Base-by-base conservation (phyloP, 2,888 invertebrate genomes). In the Tenthredo scrophulariae region DNA sequence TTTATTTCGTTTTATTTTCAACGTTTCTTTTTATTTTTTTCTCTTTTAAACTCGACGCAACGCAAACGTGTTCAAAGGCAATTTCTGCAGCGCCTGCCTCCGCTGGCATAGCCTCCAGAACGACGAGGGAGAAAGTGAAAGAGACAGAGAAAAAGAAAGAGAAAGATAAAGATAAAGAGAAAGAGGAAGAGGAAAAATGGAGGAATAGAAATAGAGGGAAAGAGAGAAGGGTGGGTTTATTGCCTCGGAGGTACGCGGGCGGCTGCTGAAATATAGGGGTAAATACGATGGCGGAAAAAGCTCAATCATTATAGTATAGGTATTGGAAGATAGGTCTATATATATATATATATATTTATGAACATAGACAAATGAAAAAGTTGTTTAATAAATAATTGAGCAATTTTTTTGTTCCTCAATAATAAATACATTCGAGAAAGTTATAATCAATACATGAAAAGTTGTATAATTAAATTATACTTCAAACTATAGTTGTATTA, bases 51-150 rank as follows among this genome's bases (percentile, higher is more conserved):
- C 67, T 18, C 46, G 33, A 43, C 67, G 65, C 85, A 84, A 62
- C 84, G 85, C 87, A 88, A 88, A 87, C 86, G 87, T 88, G 87
- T 88, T 87, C 87, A 86, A 87, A 88, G 87, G 86, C 87, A 89
- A 90, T 89, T 89, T 87, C 87, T 87, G 79, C 70, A 54, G 54
- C n/a, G 54, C 77, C 77, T 50, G 33, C 84, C 77, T 62, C n/a
- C 22, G 58, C 22, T 58, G 58, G 58, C 10, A 58, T 58, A 5
- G 58, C 58, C 58, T 62, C 22, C 15, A 18, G 75, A 50, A n/a
- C 75, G 50, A 50, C 40, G 54, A 46, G 75, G 33, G 50, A 65
- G 85, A 84, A 50, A 85, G 85, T 86, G 86, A 84, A 88, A 87
- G 88, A 86, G 80, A 85, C 85, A 86, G 87, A 85, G 86, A 80